Base-by-base conservation (phyloP, 2,113 vertebrate genomes). In the Sigmodon hispidus region DNA sequence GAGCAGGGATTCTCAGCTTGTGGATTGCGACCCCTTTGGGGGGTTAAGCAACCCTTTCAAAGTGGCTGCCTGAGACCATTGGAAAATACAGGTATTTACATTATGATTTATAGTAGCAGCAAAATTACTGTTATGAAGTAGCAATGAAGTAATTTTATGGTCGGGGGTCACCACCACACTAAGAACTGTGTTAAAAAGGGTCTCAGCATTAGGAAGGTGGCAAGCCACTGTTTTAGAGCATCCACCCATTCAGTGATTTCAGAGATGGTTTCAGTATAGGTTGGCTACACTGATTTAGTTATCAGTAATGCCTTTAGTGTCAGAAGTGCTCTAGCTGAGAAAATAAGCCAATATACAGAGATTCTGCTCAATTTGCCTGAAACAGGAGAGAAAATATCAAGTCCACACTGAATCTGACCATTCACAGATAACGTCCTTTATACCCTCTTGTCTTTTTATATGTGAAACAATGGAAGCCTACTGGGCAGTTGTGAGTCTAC, bases 401-500 rank as follows among this genome's bases (percentile, higher is more conserved):
- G 65, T 70, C 43, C 19, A 7, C 92, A 93, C 87, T 90, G 65
- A 80, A 88, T 57, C 40, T 81, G 73, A 87, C 94, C 65, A 92
- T 50, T 95, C 72, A 84, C 43, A 93, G 50, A 40, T 77, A 90
- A 95, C 36, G 40, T 79, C n/a, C 77, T 67, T 83, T 72, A 84
- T 0, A 65, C n/a, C 1, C 45, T 90, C 57, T 92, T 92, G 77
- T 88, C 94, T 94, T 61, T 67, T 91, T 94, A 75, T 61, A 84
- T 75, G 77, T 1, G 12, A 97, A 96, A 95, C 91, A 93, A 88
- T 84, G 61, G 92, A 93, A 92, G 81, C 16, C 57, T 34, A 70
- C 73, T 48, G 61, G 89, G 75, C 7, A 75, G 63, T 48, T 52
- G 1, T 91, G 89, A 89, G 36, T 93, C 89, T 85, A 87, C 75